These are phyloP conservation scores for Tortrix viridana DNA, from an alignment of 2,888 invertebrate species.

Conservation along the genomic window DNA sequence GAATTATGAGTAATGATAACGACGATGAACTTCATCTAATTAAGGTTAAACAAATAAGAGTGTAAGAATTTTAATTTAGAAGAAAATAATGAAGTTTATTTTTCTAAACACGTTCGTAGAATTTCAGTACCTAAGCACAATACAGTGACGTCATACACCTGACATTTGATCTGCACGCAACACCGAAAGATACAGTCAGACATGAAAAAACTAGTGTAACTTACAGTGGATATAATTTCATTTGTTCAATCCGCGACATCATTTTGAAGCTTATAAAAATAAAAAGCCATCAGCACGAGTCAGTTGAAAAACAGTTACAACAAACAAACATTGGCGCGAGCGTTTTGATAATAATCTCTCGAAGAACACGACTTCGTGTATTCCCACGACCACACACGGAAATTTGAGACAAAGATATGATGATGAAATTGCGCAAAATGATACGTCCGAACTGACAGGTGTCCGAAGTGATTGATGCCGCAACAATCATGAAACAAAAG, in stretches of 20 bases:
- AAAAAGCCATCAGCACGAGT: too few species aligned
- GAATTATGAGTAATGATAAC: slow-evolving; percentile 20
- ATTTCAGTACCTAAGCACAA: slow-evolving; percentile 43
- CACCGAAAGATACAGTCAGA: neutral
- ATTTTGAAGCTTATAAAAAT: too few species aligned
- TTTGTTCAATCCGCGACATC: neutral
- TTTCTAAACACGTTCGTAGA: slow-evolving; percentile 4
- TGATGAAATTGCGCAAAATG: slow-evolving; percentile 45
- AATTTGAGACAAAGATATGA: slow-evolving; percentile 41
- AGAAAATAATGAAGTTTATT: neutral
- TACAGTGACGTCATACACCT: slow-evolving; percentile 46
- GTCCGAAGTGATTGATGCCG: slow-evolving; percentile 48
- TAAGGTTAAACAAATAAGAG: slow-evolving; percentile 9
- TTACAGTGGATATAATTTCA: too few species aligned
- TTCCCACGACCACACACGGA: slow-evolving; percentile 45
- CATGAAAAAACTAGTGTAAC: too few species aligned
- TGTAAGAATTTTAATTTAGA: neutral
- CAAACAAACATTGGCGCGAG: slow-evolving; percentile 28
- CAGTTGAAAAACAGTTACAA: slow-evolving; percentile 22
- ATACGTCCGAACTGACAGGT: slow-evolving; percentile 41
- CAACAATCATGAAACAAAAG: slow-evolving; percentile 51
- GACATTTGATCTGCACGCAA: slow-evolving; percentile 57
- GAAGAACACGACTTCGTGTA: slow-evolving; percentile 28
- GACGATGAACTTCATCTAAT: slow-evolving; percentile 19
- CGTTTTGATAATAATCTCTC: slow-evolving; percentile 21